Evolutionary conservation across 2,888 invertebrate species (phyloP).

Genomic region (Neoitamus cyanurus): DNA sequence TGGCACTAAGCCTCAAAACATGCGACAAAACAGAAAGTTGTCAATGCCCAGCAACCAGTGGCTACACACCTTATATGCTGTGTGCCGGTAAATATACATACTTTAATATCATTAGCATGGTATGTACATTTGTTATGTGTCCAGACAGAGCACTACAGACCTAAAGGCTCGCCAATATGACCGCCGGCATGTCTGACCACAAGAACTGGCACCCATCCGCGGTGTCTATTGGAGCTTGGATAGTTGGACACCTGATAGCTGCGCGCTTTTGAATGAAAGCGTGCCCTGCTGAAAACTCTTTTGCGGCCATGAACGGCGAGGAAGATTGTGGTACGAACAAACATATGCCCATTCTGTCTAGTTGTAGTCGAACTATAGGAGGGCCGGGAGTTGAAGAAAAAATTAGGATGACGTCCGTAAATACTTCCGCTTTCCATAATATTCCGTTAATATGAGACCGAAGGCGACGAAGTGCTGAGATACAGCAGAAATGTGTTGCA

Average conservation of each 20-base stretch:
- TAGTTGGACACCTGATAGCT: background rate
- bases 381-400: slow-evolving; percentile 3
- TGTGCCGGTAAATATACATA: background rate
- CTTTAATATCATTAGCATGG: slow-evolving; percentile 10
- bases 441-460: slow-evolving; percentile 2
- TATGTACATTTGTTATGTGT: slow-evolving; percentile 9
- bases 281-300: background rate
- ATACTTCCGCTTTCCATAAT: slow-evolving; percentile 39
- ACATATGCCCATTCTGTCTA: background rate
- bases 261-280: background rate
- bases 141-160: background rate
- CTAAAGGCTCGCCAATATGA: background rate
- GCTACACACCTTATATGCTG: slow-evolving; percentile 10
- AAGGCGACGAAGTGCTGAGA: background rate
- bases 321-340: background rate
- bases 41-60: background rate
- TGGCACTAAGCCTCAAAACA: slow-evolving; percentile 26
- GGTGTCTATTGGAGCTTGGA: background rate
- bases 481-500: background rate
- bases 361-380: background rate
- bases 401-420: slow-evolving; percentile 30
- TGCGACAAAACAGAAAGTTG: slow-evolving; percentile 37
- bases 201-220: background rate
- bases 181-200: background rate
- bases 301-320: background rate